Conservation (phyloP, 2,797 vertebrate genomes). For the Syndactyla subalaris region DNA sequence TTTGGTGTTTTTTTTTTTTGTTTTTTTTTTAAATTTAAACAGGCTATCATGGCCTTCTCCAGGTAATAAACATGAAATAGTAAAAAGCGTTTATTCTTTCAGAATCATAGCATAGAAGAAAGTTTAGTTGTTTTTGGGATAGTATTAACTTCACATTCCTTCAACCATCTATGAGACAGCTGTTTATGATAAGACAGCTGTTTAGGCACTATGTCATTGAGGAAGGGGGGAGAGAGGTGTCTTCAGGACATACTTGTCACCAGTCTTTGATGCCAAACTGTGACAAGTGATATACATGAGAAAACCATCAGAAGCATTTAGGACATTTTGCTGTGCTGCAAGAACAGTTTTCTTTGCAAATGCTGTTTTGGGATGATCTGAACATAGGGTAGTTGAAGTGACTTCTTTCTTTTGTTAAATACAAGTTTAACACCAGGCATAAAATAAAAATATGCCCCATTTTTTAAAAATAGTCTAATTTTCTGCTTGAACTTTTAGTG, state of each 20-base stretch:
- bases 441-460: background rate
- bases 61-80: background rate
- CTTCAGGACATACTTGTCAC: background rate
- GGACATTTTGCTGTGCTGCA: background rate
- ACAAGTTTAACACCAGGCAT: background rate
- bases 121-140: background rate
- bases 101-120: background rate
- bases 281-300: background rate
- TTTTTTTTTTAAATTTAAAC: background rate
- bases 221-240: background rate
- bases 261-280: background rate
- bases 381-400: background rate
- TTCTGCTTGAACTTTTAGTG: background rate
- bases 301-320: background rate
- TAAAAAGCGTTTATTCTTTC: background rate
- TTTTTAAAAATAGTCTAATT: background rate
- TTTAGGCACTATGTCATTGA: background rate
- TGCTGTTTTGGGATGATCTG: background rate
- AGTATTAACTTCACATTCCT: background rate
- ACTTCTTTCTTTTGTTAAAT: background rate
- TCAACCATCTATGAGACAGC: background rate
- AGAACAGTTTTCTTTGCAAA: background rate
- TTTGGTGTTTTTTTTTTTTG: background rate
- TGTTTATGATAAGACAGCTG: background rate
- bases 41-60: background rate